Evolutionary conservation across 1,140 invertebrate species (phyloP).

Genomic region (Teleogryllus occipitalis): DNA sequence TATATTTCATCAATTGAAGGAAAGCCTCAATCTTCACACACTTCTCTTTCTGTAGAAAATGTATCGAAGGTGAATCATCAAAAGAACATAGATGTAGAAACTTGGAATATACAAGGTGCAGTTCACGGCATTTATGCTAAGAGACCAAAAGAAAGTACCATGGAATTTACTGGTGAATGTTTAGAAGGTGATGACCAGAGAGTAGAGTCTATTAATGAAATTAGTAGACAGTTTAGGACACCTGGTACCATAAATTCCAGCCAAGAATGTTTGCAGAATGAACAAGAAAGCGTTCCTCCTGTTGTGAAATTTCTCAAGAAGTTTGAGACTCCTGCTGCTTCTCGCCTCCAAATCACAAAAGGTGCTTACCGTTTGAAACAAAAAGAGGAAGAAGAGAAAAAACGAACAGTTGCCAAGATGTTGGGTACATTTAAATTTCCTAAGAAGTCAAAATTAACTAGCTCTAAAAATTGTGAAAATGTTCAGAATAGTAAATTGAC

Average conservation of each 20-base stretch:
- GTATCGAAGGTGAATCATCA: background rate
- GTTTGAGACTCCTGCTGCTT: background rate
- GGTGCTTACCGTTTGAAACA: background rate
- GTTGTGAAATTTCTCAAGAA: background rate
- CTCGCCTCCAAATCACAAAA: background rate
- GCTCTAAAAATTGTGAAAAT: too few species aligned
- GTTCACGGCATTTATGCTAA: background rate
- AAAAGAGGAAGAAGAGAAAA: background rate
- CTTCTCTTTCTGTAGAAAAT: too few species aligned
- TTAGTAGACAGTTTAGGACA: background rate
- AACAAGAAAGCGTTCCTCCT: background rate
- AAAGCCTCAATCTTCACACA: too few species aligned
- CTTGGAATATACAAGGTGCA: background rate
- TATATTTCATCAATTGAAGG: too few species aligned
- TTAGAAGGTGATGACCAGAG: too few species aligned
- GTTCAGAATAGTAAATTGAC: too few species aligned
- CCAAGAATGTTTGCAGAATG: background rate
- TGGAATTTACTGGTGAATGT: background rate
- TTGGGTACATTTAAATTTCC: background rate
- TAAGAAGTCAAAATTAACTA: background rate
- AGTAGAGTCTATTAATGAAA: background rate
- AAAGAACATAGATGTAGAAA: background rate
- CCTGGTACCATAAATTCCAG: background rate
- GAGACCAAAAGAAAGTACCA: background rate
- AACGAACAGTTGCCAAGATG: background rate